Evolutionary conservation across 1,140 invertebrate genomes (phyloP).

Genomic region (Dolichoris vasculosae): DNA sequence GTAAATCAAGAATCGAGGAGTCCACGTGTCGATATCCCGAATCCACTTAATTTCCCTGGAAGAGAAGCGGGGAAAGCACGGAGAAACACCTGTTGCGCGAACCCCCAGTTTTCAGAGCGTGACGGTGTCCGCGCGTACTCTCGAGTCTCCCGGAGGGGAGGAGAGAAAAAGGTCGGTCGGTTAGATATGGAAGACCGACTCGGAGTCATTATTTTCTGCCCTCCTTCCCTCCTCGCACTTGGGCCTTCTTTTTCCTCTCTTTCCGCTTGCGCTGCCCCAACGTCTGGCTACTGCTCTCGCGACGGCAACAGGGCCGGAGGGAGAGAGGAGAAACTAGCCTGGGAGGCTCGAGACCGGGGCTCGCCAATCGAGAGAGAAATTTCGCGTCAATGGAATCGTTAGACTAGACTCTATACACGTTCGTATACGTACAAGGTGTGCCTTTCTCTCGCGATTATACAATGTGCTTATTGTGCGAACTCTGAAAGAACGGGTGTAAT

Average conservation of each 20-base stretch:
- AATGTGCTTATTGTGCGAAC: neutral
- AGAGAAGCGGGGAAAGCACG: neutral
- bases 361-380: constrained; percentile 27
- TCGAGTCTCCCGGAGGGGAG: too few species aligned
- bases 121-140: constrained; percentile 45
- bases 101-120: constrained; percentile 62
- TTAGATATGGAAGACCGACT: neutral
- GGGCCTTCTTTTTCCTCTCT: neutral
- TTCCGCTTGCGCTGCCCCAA: neutral
- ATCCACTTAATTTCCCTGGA: neutral
- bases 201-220: neutral
- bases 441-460: constrained; percentile 30
- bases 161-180: neutral
- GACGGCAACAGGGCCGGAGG: too few species aligned
- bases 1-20: too few species aligned
- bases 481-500: neutral
- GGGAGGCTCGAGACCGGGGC: neutral
- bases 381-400: constrained; percentile 37
- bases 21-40: neutral
- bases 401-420: neutral
- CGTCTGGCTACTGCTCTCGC: neutral
- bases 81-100: constrained; percentile 53
- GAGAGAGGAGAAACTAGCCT: neutral
- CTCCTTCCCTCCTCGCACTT: neutral
- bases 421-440: neutral